A percentile compares a stretch with the other conserved stretches of the same genome.
phyloP scores from a whole-genome alignment of 2,888 invertebrate genomes.

The Drosophila picticornis region DNA sequence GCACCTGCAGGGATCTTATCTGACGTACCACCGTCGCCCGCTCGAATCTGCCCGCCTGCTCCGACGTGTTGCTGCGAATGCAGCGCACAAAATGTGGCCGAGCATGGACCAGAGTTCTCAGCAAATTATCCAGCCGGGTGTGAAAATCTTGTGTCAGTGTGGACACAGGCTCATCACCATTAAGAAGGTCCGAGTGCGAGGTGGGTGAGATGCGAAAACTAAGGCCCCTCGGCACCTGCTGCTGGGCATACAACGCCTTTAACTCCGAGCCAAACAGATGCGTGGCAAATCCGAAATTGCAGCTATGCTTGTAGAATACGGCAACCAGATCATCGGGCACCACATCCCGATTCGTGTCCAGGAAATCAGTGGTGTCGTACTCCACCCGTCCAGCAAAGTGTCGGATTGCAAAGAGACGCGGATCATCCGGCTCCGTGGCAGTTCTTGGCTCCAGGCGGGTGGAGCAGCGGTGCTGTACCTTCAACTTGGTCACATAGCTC shows the following conservation, averaged over 20 bases:
- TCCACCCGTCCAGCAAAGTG: slow-evolving; percentile 95
- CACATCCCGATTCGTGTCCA: slow-evolving; percentile 96
- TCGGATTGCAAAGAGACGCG: slow-evolving; percentile 94
- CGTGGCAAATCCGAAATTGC: slow-evolving; percentile 98
- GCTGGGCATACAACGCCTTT: slow-evolving; percentile 91
- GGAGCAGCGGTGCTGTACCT: slow-evolving; percentile 93
- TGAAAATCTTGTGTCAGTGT: slow-evolving; percentile 98
- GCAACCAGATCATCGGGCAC: slow-evolving; percentile 96
- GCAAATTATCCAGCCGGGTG: slow-evolving; percentile 95
- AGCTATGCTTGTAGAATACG: slow-evolving; percentile 95
- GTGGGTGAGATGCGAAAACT: slow-evolving; percentile 96
- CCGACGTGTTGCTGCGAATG: slow-evolving; percentile 93
- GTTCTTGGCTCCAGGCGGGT: slow-evolving; percentile 90
- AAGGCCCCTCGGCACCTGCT: slow-evolving; percentile 91
- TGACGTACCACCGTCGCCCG: slow-evolving; percentile 93
- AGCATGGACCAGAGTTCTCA: slow-evolving; percentile 96
- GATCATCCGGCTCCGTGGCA: slow-evolving; percentile 91
- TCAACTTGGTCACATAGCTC: slow-evolving; percentile 92
- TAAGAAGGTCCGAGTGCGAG: slow-evolving; percentile 92
- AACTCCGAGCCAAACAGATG: slow-evolving; percentile 97
- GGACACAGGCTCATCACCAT: slow-evolving; percentile 94
- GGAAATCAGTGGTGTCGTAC: slow-evolving; percentile 95
- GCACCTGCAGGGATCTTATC: slow-evolving; percentile 94
- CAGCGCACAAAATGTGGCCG: slow-evolving; percentile 97
- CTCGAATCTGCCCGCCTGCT: slow-evolving; percentile 94